phyloP scores from a whole-genome alignment of 92 coral and sea anemone genomes.

The Pocillopora meandrina region DNA sequence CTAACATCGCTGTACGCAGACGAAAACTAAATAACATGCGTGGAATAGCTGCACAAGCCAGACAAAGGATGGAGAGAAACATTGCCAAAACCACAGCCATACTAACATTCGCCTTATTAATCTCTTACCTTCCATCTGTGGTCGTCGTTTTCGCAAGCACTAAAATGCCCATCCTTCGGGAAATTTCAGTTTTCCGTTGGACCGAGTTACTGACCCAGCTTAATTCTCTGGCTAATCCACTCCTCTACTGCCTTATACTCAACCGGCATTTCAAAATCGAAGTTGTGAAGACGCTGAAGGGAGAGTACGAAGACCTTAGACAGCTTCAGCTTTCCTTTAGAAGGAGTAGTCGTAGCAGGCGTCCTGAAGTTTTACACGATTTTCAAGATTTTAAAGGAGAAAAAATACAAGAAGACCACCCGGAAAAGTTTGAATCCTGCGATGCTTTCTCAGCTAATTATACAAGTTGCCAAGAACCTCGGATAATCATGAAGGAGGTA shows the following conservation, averaged over 20 bases:
- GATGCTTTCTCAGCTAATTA: background rate
- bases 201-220: conserved; percentile 20
- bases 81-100: conserved; percentile 6
- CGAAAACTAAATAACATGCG: background rate
- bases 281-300: background rate
- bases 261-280: conserved; percentile 11
- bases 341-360: background rate
- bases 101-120: background rate
- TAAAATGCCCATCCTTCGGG: conserved; percentile 1
- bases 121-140: conserved; percentile 28
- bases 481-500: background rate
- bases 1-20: background rate
- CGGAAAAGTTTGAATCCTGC: too few species aligned
- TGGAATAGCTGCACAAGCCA: background rate
- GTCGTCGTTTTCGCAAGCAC: background rate
- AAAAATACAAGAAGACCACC: background rate
- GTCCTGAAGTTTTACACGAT: background rate
- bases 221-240: conserved; percentile 27
- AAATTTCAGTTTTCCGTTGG: conserved; percentile 34
- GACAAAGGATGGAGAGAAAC: conserved; percentile 1
- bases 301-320: too few species aligned
- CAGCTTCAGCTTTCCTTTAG: background rate
- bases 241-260: conserved; percentile 11
- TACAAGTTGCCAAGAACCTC: background rate
- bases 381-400: background rate